phyloP scores from a whole-genome alignment of 2,797 vertebrate species.

The Phrynocephalus forsythii region DNA sequence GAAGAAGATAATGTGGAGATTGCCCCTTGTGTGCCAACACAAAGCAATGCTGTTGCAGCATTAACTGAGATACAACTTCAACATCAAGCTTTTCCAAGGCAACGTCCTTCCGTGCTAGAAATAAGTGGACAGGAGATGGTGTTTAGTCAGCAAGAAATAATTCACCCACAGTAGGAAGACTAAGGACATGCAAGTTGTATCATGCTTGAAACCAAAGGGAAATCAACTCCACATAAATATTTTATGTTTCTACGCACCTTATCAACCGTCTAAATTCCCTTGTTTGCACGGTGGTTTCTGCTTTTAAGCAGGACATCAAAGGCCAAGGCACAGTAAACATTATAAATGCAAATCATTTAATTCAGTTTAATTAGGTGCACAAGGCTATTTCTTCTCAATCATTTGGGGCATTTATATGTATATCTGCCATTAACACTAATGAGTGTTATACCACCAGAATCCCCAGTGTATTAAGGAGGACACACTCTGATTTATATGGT shows the following conservation, averaged over 20 bases:
- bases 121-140: rapidly evolving
- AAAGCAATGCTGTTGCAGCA: too few relatives aligned
- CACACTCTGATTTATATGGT: slow-evolving; percentile 79
- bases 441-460: slow-evolving; percentile 73
- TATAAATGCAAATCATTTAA: slow-evolving; percentile 66
- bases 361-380: slow-evolving; percentile 67
- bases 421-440: slow-evolving; percentile 77
- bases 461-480: slow-evolving; percentile 62
- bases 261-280: slow-evolving; percentile 35
- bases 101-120: background rate
- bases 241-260: background rate
- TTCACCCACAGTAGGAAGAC: slow-evolving; percentile 8
- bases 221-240: slow-evolving; percentile 31
- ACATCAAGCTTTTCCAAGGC: background rate
- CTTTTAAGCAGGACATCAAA: slow-evolving; percentile 50
- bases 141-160: slow-evolving; percentile 15
- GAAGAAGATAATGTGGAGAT: too few relatives aligned
- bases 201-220: slow-evolving; percentile 38
- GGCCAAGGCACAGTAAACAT: slow-evolving; percentile 39
- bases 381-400: slow-evolving; percentile 60
- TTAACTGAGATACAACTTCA: background rate
- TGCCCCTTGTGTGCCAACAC: too few relatives aligned
- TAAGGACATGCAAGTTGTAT: background rate
- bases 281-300: slow-evolving; percentile 31
- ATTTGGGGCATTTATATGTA: slow-evolving; percentile 62